These are phyloP conservation scores for Zonitis immaculata DNA, from an alignment of 2,888 invertebrate species.

Conservation along the genomic window DNA sequence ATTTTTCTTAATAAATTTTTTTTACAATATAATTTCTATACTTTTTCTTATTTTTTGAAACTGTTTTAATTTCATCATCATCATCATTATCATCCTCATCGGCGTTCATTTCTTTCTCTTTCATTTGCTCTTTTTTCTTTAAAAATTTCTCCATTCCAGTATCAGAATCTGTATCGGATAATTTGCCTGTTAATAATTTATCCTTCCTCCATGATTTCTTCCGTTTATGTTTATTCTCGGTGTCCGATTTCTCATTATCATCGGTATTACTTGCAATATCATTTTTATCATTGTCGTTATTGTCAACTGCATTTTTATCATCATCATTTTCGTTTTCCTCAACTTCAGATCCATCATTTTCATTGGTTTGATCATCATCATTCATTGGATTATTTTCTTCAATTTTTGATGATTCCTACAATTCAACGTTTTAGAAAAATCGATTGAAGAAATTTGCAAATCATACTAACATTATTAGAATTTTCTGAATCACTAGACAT, in stretches of 20 bases:
- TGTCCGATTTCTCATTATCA: constrained; percentile 6
- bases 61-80: constrained; percentile 5
- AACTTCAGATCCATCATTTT: constrained; percentile 12
- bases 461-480: neutral
- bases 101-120: neutral
- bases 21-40: neutral
- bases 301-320: constrained; percentile 9
- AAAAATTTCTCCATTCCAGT: constrained; percentile 24
- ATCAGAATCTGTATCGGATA: constrained; percentile 34
- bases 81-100: constrained; percentile 5
- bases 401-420: neutral
- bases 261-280: too few species aligned
- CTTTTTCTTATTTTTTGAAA: neutral
- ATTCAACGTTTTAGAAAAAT: neutral
- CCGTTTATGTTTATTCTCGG: neutral
- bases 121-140: constrained; percentile 24
- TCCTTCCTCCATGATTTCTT: constrained; percentile 28
- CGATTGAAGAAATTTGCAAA: neutral
- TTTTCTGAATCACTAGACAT: neutral
- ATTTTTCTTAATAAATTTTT: neutral
- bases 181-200: constrained; percentile 29
- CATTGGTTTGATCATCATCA: neutral
- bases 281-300: constrained; percentile 10
- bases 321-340: constrained; percentile 30
- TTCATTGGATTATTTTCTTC: neutral